Evolutionary conservation across 2,797 vertebrate genomes (phyloP).

Genomic region (Crocidura indochinensis): DNA sequence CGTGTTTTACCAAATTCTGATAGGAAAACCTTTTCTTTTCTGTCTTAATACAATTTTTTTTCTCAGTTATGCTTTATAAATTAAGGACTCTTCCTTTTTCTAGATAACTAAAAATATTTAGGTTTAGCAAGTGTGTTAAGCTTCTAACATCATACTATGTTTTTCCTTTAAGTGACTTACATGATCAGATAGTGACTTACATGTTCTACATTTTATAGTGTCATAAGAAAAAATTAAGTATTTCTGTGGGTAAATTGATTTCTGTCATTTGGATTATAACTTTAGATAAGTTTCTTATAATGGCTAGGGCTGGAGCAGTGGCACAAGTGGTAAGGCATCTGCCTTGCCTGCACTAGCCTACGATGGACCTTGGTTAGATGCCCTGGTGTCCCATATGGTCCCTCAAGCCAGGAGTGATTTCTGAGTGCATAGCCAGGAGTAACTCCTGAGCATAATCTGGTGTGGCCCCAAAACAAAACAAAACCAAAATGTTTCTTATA

Average conservation of each 20-base stretch:
- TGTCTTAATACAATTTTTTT: background rate
- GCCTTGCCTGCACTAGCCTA: too few relatives aligned
- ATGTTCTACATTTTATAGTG: background rate
- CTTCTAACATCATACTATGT: background rate
- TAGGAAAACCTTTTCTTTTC: background rate
- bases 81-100: slow-evolving; percentile 13
- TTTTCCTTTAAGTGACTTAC: background rate
- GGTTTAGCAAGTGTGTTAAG: background rate
- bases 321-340: too few relatives aligned
- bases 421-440: too few relatives aligned
- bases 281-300: background rate
- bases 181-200: background rate
- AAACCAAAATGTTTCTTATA: background rate
- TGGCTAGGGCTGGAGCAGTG: too few relatives aligned
- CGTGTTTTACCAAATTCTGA: background rate
- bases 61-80: background rate
- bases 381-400: too few relatives aligned
- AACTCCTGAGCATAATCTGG: too few relatives aligned
- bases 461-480: too few relatives aligned
- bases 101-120: slow-evolving; percentile 8
- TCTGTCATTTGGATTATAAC: slow-evolving; percentile 14
- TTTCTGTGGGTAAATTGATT: background rate
- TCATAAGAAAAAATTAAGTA: background rate
- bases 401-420: too few relatives aligned
- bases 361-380: too few relatives aligned